A percentile compares a stretch with the other conserved stretches of the same genome.
These are phyloP conservation scores for Xiphorhynchus erythropygius DNA, from an alignment of 2,797 vertebrate genomes.

Conservation along the genomic window DNA sequence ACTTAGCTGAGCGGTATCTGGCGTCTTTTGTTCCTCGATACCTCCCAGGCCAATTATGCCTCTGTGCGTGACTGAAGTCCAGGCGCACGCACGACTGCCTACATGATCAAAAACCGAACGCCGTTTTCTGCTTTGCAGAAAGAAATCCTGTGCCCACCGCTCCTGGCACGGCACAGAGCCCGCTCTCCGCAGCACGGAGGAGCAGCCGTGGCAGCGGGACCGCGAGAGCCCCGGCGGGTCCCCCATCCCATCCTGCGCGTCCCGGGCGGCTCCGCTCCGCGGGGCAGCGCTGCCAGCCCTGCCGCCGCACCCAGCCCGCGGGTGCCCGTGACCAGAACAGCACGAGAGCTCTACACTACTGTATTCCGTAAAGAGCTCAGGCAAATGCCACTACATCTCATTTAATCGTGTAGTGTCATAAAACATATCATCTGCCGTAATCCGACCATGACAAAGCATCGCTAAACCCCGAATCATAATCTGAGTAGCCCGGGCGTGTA, in stretches of 20 bases:
- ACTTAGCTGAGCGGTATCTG: background rate
- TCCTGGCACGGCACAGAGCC: background rate
- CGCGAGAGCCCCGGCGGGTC: background rate
- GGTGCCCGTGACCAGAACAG: accelerated
- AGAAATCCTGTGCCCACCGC: background rate
- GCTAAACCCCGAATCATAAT: background rate
- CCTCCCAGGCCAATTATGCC: background rate
- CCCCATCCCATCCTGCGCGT: too few relatives aligned
- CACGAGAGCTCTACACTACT: accelerated
- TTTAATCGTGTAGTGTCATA: background rate
- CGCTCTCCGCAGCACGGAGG: background rate
- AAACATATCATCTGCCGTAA: background rate
- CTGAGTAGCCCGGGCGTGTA: background rate
- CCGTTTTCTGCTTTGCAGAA: background rate
- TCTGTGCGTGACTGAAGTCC: background rate
- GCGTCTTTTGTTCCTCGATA: background rate
- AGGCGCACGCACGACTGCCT: background rate
- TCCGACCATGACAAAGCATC: background rate
- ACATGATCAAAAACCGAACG: background rate
- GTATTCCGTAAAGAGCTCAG: background rate
- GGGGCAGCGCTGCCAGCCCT: background rate
- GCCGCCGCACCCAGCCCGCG: too few relatives aligned
- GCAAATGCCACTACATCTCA: background rate
- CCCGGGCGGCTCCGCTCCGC: too few relatives aligned
- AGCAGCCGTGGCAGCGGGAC: background rate